Conservation (phyloP, 2,797 vertebrate species). For the Coracias cyanogaster region DNA sequence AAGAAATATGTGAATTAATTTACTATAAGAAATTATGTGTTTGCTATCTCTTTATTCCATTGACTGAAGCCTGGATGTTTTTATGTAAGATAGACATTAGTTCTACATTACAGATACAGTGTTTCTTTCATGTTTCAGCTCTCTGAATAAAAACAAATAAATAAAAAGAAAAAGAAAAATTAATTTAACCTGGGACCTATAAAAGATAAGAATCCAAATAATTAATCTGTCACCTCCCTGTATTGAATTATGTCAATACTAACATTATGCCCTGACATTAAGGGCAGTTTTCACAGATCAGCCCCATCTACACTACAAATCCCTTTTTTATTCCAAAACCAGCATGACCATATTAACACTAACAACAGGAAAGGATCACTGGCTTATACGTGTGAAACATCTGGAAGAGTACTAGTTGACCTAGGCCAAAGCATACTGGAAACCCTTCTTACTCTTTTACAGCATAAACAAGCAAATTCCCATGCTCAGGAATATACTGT, state of each 20-base stretch:
- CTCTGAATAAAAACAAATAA: neutral
- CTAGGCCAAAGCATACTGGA: neutral
- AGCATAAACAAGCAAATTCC: neutral
- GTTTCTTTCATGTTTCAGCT: neutral
- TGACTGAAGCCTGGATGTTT: neutral
- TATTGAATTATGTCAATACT: neutral
- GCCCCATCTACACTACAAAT: neutral
- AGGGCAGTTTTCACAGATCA: neutral
- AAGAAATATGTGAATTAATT: neutral
- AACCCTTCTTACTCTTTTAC: neutral
- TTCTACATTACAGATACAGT: neutral
- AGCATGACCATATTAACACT: neutral
- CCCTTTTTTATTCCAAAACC: neutral
- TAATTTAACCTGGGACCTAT: neutral
- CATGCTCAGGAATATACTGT: neutral
- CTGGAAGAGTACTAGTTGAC: neutral
- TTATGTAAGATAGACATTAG: neutral
- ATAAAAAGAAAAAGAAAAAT: neutral
- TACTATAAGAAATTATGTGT: neutral
- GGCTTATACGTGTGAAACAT: neutral
- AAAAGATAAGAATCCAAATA: neutral
- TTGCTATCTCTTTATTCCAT: neutral
- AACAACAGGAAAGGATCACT: neutral
- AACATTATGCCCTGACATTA: neutral
- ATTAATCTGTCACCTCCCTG: neutral